phyloP scores from a whole-genome alignment of 2,113 vertebrate species.

The Cryptomyrus ogoouensis region DNA sequence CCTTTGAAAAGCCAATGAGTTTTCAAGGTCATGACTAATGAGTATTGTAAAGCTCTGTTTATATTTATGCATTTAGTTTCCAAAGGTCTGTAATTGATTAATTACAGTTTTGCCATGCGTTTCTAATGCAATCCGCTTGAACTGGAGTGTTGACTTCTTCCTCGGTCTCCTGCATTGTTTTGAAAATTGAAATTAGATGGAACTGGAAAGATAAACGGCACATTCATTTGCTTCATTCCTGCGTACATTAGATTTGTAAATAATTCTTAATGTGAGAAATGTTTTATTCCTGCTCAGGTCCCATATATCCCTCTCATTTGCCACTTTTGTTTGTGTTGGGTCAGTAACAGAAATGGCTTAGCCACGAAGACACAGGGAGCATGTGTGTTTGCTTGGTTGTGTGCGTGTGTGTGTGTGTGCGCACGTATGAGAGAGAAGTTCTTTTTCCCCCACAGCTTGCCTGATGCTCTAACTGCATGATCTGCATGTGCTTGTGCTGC shows the following conservation, averaged over 20 bases:
- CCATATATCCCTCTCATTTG: background rate
- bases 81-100: slow-evolving; percentile 36
- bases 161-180: background rate
- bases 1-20: slow-evolving; percentile 26
- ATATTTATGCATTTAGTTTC: slow-evolving; percentile 50
- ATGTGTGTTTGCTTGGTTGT: background rate
- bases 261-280: background rate
- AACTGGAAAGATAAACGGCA: slow-evolving; percentile 20
- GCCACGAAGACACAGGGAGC: slow-evolving; percentile 26
- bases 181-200: slow-evolving; percentile 16
- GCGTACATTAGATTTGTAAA: slow-evolving; percentile 14
- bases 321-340: background rate
- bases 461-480: slow-evolving; percentile 84
- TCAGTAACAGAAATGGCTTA: slow-evolving; percentile 10
- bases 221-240: slow-evolving; percentile 3
- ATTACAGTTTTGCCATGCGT: slow-evolving; percentile 32
- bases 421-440: background rate
- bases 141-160: slow-evolving; percentile 19
- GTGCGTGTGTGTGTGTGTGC: background rate
- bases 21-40: slow-evolving; percentile 33
- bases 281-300: background rate
- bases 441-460: slow-evolving; percentile 48
- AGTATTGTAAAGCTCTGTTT: slow-evolving; percentile 30
- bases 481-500: slow-evolving; percentile 90
- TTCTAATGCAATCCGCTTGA: slow-evolving; percentile 29